These are phyloP conservation scores for Rhodeus uyekii DNA, from an alignment of 2,797 vertebrate species.

Conservation along the genomic window DNA sequence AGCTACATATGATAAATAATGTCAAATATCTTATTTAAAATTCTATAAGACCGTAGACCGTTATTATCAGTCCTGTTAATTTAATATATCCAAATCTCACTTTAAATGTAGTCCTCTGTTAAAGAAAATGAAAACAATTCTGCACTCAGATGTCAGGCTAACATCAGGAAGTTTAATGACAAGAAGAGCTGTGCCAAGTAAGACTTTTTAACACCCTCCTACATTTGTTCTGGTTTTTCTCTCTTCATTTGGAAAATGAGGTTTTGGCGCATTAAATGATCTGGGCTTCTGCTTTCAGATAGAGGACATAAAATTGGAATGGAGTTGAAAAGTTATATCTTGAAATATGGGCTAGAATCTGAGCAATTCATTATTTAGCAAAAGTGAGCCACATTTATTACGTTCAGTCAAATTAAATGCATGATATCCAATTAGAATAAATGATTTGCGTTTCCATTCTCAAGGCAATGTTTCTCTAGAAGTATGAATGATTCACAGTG, in stretches of 20 bases:
- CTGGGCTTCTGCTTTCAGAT: slow-evolving; percentile 3
- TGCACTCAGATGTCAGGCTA: not conserved
- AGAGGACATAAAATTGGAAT: not conserved
- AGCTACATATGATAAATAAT: not conserved
- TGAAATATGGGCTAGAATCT: not conserved
- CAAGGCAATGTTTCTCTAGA: not conserved
- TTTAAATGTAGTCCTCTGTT: slow-evolving; percentile 3
- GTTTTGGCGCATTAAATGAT: not conserved
- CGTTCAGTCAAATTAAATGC: not conserved
- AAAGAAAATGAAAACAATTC: slow-evolving; percentile 7
- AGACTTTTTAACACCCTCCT: slow-evolving; percentile 24
- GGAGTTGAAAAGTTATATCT: not conserved
- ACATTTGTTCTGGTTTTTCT: not conserved
- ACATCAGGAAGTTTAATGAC: slow-evolving; percentile 24
- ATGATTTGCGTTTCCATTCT: not conserved
- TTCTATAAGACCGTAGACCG: not conserved
- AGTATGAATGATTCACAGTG: slow-evolving; percentile 11
- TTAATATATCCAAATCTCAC: not conserved
- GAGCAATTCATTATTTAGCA: not conserved
- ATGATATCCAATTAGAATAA: slow-evolving; percentile 7
- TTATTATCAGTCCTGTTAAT: not conserved
- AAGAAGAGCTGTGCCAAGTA: slow-evolving; percentile 22
- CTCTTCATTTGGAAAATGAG: not conserved
- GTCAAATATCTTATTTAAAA: not conserved
- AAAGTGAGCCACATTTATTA: slow-evolving; percentile 13